Evolutionary conservation across 2,113 vertebrate species (phyloP), one percentile per base, ranked within the genome.

Genomic region (Epinephelus cyanopodus): DNA sequence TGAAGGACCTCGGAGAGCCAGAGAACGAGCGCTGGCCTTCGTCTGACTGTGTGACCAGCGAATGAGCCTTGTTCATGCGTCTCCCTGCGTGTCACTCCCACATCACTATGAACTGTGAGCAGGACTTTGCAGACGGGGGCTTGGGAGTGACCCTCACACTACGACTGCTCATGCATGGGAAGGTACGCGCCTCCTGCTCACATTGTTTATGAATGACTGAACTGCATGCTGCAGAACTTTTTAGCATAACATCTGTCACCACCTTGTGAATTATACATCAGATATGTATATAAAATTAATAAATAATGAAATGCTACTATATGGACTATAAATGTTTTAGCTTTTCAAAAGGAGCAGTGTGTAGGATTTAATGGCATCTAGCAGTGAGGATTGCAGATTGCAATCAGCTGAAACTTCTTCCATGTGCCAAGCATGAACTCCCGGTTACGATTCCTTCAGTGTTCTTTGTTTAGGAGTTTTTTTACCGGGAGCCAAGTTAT

Each of bases 111-210:
- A 95, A 94, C 92, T 95, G 93, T 93, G 95, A 95, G 94, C 94
- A 94, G 92, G 94, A 95, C 90, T 95, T 96, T 5, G 96, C 96
- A 82, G 96, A 97, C 45, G 95, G 96, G 0, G 96, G 96, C 90
- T 95, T 98, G 92, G 97, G 96, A 94, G 97, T 98, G 93, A 98
- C 97, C 79, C 97, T 98, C 87, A 98, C 97, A 0, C 95, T 98
- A 60, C 95, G 97, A 90, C 97, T 98, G 96, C 96, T 98, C 92
- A 98, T 98, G 97, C 97, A 98, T 0, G 97, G 97, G 78, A 98
- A 98, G 97, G 97, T 96, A 95, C 82, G 18, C 56, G 53, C 23
- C 60, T 21, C 13, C 57, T 6, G 14, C 45, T 61, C 27, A 5
- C 68, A 50, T 80, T 79, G 71, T 71, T 76, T 66, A 72, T 79